Percentiles rank a stretch among this genome's conserved stretches.
Evolutionary conservation across 2,888 invertebrate genomes (phyloP).

Genomic region (Horisme vitalbata): DNA sequence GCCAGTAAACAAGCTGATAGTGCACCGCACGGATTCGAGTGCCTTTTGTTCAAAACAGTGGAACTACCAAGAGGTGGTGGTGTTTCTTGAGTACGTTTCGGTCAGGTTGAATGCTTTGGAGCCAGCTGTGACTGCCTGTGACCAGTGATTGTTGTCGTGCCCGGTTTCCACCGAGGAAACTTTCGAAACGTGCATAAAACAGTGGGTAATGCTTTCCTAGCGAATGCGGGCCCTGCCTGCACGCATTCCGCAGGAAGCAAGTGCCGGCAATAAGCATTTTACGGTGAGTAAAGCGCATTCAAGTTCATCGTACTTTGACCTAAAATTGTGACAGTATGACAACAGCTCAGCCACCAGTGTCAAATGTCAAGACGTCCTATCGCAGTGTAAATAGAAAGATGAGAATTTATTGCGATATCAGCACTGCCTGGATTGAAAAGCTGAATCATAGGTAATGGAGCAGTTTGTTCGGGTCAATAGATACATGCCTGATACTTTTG

Average conservation of each 20-base stretch:
- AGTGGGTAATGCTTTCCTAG: constrained; percentile 79
- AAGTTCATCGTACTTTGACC: constrained; percentile 82
- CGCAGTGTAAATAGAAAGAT: constrained; percentile 37
- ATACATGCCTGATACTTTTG: too few species aligned
- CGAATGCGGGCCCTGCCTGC: constrained; percentile 77
- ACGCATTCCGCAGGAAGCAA: constrained; percentile 80
- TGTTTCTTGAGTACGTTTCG: constrained; percentile 66
- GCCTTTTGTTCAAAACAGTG: constrained; percentile 77
- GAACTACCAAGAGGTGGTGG: constrained; percentile 68
- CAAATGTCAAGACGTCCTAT: constrained; percentile 55
- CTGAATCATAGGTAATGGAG: too few species aligned
- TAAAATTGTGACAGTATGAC: constrained; percentile 62
- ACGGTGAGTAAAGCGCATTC: constrained; percentile 78
- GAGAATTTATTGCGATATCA: constrained; percentile 38
- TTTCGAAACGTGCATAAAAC: constrained; percentile 81
- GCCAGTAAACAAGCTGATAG: constrained; percentile 49
- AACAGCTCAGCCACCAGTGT: constrained; percentile 49
- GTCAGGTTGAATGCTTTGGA: constrained; percentile 61
- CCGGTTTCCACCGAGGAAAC: constrained; percentile 79
- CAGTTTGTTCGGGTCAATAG: too few species aligned
- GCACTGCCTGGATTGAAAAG: constrained; percentile 20
- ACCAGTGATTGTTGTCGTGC: constrained; percentile 82
- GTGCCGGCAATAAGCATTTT: constrained; percentile 80
- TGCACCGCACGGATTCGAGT: constrained; percentile 70
- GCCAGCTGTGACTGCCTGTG: constrained; percentile 53